Percentiles rank a stretch among this genome's conserved stretches.
These are phyloP conservation scores for Lonchura striata DNA, from an alignment of 2,113 vertebrate genomes.

Conservation along the genomic window DNA sequence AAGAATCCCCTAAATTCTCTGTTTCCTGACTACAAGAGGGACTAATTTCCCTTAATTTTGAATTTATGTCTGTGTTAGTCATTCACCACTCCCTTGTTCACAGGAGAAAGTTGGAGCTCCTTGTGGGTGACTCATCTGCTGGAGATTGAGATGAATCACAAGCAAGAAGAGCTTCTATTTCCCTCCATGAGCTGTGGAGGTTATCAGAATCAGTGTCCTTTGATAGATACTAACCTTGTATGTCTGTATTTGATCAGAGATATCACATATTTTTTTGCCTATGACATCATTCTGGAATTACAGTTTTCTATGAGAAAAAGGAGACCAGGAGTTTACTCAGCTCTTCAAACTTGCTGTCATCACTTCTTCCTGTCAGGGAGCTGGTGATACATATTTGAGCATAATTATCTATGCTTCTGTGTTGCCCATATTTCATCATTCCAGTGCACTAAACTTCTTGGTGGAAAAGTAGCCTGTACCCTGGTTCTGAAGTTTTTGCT, in stretches of 20 bases:
- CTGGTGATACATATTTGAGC: neutral
- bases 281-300: neutral
- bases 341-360: neutral
- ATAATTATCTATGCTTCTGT: neutral
- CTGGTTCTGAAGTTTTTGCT: neutral
- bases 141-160: neutral
- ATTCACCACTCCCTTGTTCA: neutral
- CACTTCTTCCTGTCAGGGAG: neutral
- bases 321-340: neutral
- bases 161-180: neutral
- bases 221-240: neutral
- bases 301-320: neutral
- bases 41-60: neutral
- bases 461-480: neutral
- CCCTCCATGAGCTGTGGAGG: neutral
- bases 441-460: neutral
- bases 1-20: neutral
- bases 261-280: neutral
- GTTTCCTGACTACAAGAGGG: neutral
- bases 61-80: neutral
- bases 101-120: constrained; percentile 1
- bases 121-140: neutral
- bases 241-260: neutral
- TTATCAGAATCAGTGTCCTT: neutral
- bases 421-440: neutral